phyloP scores from a whole-genome alignment of 2,113 vertebrate species.

The Nycticebus coucang region DNA sequence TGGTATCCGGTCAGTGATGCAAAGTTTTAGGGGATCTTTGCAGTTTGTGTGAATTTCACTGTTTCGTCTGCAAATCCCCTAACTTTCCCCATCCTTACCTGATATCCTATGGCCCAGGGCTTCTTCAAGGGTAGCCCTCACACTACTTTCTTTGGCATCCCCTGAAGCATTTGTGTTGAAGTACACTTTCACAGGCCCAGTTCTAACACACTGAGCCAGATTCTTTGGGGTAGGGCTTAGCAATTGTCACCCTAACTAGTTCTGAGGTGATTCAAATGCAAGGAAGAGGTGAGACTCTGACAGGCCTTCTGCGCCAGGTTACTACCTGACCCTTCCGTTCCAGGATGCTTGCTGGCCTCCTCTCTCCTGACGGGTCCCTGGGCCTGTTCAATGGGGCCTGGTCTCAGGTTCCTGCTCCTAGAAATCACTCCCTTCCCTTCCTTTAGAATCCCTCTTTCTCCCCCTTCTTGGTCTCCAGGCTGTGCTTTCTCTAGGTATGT shows the following conservation, averaged over 20 bases:
- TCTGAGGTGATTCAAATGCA: background rate
- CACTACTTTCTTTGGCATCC: background rate
- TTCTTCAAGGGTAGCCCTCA: background rate
- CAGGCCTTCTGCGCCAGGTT: background rate
- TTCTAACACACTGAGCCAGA: background rate
- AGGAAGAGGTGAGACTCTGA: background rate
- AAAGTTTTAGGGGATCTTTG: too few relatives aligned
- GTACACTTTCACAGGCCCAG: too few relatives aligned
- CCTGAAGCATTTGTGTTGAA: background rate
- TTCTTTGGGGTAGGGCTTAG: background rate
- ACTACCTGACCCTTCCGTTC: too few relatives aligned
- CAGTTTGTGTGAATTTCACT: background rate
- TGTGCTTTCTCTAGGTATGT: accelerated
- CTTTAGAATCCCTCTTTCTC: background rate
- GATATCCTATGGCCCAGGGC: background rate
- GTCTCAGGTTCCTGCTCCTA: background rate
- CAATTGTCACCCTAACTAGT: background rate
- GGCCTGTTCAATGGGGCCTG: accelerated
- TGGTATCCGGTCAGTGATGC: background rate
- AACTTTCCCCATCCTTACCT: background rate
- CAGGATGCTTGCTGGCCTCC: background rate
- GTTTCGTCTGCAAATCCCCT: background rate
- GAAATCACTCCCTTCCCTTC: background rate
- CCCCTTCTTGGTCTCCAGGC: background rate
- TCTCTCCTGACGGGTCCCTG: background rate